These are phyloP conservation scores for Psittacula echo DNA, from an alignment of 2,797 vertebrate species.

Conservation along the genomic window DNA sequence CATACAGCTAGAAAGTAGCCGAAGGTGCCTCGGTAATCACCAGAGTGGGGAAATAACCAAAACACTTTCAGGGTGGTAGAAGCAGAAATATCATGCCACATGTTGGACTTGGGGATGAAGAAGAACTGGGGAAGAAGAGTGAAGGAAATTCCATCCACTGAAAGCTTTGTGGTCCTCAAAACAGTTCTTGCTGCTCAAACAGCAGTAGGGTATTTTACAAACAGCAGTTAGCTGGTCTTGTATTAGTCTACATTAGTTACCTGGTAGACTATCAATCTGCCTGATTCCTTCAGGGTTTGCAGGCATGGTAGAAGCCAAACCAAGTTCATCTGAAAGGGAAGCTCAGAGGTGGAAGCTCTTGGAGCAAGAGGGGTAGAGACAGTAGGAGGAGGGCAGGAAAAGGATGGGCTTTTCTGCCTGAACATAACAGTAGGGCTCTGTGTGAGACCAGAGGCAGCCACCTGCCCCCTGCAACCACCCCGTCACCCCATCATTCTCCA, in stretches of 20 bases:
- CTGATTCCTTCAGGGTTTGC: neutral
- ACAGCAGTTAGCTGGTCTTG: neutral
- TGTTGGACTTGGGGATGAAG: neutral
- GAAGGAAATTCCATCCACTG: neutral
- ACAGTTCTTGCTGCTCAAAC: neutral
- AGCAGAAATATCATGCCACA: neutral
- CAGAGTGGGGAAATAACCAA: neutral
- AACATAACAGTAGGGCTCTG: neutral
- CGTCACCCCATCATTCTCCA: neutral
- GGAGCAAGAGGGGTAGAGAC: neutral
- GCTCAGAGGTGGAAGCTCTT: neutral
- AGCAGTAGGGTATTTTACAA: neutral
- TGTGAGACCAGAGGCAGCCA: neutral
- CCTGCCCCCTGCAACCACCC: rapidly evolving
- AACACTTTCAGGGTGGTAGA: neutral
- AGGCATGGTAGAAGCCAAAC: neutral
- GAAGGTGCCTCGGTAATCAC: neutral
- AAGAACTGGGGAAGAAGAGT: neutral
- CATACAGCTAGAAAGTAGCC: neutral
- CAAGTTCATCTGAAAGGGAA: neutral
- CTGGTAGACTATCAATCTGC: rapidly evolving
- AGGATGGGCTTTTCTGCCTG: neutral
- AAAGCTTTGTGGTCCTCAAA: neutral
- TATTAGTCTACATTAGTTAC: neutral
- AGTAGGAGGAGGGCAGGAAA: neutral